Evolutionary conservation across 2,113 vertebrate genomes (phyloP), one percentile per base, ranked within the genome.

Genomic region (Agapornis roseicollis): DNA sequence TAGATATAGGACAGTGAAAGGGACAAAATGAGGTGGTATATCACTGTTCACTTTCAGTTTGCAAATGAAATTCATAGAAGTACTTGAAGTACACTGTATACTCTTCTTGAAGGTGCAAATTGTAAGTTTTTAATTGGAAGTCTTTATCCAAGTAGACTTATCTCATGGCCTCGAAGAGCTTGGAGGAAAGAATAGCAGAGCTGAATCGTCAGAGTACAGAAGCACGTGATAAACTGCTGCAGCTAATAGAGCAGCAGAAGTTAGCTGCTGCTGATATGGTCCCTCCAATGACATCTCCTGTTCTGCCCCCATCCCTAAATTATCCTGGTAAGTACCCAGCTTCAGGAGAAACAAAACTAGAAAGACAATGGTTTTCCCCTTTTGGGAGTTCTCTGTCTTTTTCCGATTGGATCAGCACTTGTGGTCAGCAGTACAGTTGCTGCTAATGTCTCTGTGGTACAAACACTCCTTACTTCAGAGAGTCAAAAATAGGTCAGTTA

Each of bases 211-310:
- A 99, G 94, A 99, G 99, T 58, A 95, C 98, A 60, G 99, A 98
- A 82, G 99, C 99, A 6, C 98, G 98, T 52, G 95, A 95, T 76
- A 99, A 98, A 84, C 98, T 99, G 8, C 80, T 99, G 83, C 98
- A 98, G 83, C 97, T 99, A 35, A 99, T 99, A 61, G 99, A 99
- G 47, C 98, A 99, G 89, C 99, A 99, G 96, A 99, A 98, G 65
- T 97, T 86, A 63, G 96, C 88, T 53, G 80, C 96, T 58, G 94
- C 94, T 17, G 70, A 73, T 80, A 84, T 47, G 22, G 91, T 88
- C 27, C 98, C 98, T 35, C 97, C 97, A 9, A 37, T 85, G 27
- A 41, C 74, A 53, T 98, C 98, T 42, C 98, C 98, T 61, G 91
- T 98, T 93, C 97, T 97, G 14, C 69, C 98, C 4, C 92, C 97